Base-by-base conservation (phyloP, 2,888 invertebrate genomes). In the Drosophila neoperkinsi region DNA sequence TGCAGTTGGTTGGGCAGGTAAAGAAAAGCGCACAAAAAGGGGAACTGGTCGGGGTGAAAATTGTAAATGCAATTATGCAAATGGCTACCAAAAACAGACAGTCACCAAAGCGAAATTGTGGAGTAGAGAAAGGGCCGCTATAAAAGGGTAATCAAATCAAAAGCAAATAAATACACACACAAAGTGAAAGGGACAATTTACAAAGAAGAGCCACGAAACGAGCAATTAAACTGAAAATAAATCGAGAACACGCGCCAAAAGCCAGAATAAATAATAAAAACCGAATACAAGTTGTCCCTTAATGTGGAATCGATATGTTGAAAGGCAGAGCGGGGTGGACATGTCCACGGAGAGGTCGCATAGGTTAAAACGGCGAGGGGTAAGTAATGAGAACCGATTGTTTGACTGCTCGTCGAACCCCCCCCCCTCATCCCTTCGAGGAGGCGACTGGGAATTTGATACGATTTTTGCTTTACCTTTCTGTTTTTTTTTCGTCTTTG, bases 51-150 rank as follows among this genome's bases (percentile, higher is more conserved):
- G 46, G 69, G 64, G 64, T 61, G 58, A 46, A 62, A 65, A 64
- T 59, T 67, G 68, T 41, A 64, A 80, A 82, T 81, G 79, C 81
- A 79, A 90, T 87, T 89, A 89, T 85, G 86, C 83, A 90, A 90
- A 89, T 87, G 41, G 21, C 4, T 11, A 11, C 18, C 57, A 50
- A 57, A 41, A 72, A 69, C 70, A 56, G 49, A 58, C 63, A 68
- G 61, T 31, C 38, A 50, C 11, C 33, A 31, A 68, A 81, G 61
- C 18, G n/a, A 25, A 52, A 28, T 49, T 55, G 60, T 67, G 72
- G 55, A 55, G 55, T 65, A 74, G 55, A 41, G 60, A 62, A 33
- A 34, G 71, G 41, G 38, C 51, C 18, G 2, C 11, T 61, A 30
- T 46, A 51, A 74, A 63, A 60, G 49, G 62, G 65, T 36, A 64